phyloP scores from a whole-genome alignment of 2,113 vertebrate species.

The Hylia prasina region DNA sequence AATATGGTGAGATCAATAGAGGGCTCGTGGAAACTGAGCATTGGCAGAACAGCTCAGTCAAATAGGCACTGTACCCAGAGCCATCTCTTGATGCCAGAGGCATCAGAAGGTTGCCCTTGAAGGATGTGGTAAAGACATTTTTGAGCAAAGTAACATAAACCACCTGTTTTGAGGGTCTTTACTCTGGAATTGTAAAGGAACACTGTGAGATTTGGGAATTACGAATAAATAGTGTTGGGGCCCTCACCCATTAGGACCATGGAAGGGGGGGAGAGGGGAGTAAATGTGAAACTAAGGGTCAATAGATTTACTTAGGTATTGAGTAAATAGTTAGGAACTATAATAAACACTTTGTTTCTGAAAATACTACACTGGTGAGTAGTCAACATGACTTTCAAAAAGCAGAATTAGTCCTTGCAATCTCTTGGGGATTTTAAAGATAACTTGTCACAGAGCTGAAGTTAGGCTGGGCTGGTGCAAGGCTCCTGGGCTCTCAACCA shows the following conservation, averaged over 20 bases:
- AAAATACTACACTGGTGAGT: background rate
- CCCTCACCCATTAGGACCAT: rapidly evolving
- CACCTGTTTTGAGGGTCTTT: background rate
- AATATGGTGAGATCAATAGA: background rate
- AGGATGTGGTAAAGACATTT: background rate
- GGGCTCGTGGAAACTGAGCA: rapidly evolving
- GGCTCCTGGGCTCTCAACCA: background rate
- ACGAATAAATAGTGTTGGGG: background rate
- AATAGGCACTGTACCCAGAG: background rate
- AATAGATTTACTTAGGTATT: background rate
- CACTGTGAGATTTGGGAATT: background rate
- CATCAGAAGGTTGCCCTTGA: background rate
- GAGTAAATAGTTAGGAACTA: background rate
- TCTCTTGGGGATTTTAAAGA: background rate
- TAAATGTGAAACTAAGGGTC: background rate
- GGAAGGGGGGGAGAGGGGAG: background rate
- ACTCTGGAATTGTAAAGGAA: background rate
- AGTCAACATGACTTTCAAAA: background rate
- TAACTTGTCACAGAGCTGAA: background rate
- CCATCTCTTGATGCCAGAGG: background rate
- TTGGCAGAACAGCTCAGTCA: background rate
- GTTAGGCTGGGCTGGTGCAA: background rate
- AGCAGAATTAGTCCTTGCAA: background rate
- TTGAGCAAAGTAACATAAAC: background rate
- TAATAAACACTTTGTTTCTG: background rate